Percentiles rank a stretch among this genome's conserved stretches.
These are phyloP conservation scores for Apotomis turbidana DNA, from an alignment of 2,888 invertebrate genomes.

Conservation along the genomic window DNA sequence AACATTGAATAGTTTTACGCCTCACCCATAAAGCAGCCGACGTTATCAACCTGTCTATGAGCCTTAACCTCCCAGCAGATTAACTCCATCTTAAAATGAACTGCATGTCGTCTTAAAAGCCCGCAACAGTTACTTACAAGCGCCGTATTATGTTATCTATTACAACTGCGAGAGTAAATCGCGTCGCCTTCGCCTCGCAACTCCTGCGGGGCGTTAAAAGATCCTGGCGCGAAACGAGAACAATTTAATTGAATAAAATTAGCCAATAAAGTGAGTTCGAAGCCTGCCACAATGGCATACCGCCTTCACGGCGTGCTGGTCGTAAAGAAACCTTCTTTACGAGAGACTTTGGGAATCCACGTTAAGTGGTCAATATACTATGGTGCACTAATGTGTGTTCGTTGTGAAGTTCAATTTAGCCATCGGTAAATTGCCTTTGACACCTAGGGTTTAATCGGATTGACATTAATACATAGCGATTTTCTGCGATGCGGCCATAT, in stretches of 20 bases:
- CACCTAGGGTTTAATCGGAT: not conserved
- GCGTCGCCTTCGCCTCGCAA: conserved; percentile 56
- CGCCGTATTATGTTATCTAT: conserved; percentile 69
- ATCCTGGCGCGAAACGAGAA: conserved; percentile 64
- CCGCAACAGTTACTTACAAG: conserved; percentile 43
- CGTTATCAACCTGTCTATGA: conserved; percentile 17
- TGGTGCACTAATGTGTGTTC: conserved; percentile 9
- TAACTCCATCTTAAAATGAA: conserved; percentile 48
- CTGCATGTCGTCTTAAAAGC: conserved; percentile 61
- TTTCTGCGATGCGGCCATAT: too few species aligned
- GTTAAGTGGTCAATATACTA: conserved; percentile 70
- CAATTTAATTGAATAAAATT: conserved; percentile 83
- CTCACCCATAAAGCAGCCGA: not conserved
- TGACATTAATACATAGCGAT: too few species aligned
- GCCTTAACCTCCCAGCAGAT: conserved; percentile 26
- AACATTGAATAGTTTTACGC: not conserved
- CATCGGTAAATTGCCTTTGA: conserved; percentile 15
- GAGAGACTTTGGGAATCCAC: conserved; percentile 70
- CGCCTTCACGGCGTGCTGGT: conserved; percentile 59
- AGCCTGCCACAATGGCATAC: conserved; percentile 79
- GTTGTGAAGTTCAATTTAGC: conserved; percentile 8
- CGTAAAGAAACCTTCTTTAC: conserved; percentile 79
- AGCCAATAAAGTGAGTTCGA: conserved; percentile 79
- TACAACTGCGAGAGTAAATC: conserved; percentile 45
- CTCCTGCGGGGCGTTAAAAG: conserved; percentile 72